Evolutionary conservation across 2,888 invertebrate species (phyloP), one percentile per base, ranked within the genome.

Genomic region (Luperina nickerlii): DNA sequence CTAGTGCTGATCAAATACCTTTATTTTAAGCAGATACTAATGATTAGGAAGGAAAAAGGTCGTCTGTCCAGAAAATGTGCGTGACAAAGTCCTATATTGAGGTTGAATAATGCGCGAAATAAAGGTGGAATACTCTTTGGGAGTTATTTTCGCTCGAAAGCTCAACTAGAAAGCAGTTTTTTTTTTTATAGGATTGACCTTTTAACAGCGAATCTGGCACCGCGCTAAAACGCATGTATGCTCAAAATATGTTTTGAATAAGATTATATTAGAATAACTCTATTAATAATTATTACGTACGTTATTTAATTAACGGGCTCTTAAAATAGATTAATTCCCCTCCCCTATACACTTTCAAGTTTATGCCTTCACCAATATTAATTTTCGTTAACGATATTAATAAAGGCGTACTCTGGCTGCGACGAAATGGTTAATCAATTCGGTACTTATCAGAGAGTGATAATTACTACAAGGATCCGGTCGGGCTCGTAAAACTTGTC

Each of bases 381-480:
- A 70, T 45, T 84, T 68, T 24, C 63, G 66, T 81, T 77, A 68
- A 74, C 74, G 74, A 71, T 77, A 38, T 84, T 67, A 69, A 72
- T 83, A 69, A 76, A 81, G 76, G 73, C 73, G 38, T 65, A n/a
- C 79, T 63, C 38, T 60, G 54, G n/a, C 51, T 69, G 60, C 63
- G 67, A 72, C 72, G 71, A 80, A 76, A 68, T 77, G 67, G 63
- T 67, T 68, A 67, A 76, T 86, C 74, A 78, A 85, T 57, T 69
- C 62, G 42, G 73, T 54, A 74, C 65, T 84, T 84, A 84, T 84
- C 84, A 65, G 62, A 2, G 45, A 82, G 72, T 78, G 84, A 84
- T 86, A 88, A 81, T 84, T 84, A 66, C 70, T n/a, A 24, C 45
- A 45, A 62, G 72, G 74, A 87, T 89, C 87, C 87, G 83, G 77